phyloP scores from a whole-genome alignment of 2,113 vertebrate species.

The Psophia crepitans region DNA sequence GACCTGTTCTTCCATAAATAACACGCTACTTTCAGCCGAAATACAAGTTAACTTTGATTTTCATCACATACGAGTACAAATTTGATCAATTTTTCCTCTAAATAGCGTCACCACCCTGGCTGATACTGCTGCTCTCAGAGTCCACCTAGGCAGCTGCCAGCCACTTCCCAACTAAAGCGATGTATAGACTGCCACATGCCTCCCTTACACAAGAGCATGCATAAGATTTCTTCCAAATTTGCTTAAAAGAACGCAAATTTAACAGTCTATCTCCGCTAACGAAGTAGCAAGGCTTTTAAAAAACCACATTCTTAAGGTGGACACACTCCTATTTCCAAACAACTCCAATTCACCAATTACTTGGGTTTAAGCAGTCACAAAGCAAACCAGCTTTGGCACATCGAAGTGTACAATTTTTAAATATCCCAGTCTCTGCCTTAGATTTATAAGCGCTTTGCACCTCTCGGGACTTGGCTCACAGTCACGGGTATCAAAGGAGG shows the following conservation, averaged over 20 bases:
- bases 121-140: not conserved
- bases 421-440: not conserved
- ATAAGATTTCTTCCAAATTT: not conserved
- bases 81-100: not conserved
- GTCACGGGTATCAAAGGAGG: not conserved
- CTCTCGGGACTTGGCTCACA: not conserved
- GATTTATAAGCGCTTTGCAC: not conserved
- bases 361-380: not conserved
- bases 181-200: not conserved
- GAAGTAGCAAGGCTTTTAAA: not conserved
- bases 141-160: not conserved
- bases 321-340: not conserved
- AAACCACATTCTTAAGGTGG: not conserved
- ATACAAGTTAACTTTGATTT: not conserved
- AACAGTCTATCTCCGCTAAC: not conserved
- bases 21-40: not conserved
- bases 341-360: not conserved
- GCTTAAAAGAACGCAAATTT: not conserved
- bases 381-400: not conserved
- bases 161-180: not conserved
- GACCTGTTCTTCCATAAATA: not conserved
- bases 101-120: not conserved
- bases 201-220: not conserved
- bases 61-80: not conserved
- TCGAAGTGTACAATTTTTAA: not conserved